Conservation (phyloP, 2,797 vertebrate species). For the Anas bernieri region DNA sequence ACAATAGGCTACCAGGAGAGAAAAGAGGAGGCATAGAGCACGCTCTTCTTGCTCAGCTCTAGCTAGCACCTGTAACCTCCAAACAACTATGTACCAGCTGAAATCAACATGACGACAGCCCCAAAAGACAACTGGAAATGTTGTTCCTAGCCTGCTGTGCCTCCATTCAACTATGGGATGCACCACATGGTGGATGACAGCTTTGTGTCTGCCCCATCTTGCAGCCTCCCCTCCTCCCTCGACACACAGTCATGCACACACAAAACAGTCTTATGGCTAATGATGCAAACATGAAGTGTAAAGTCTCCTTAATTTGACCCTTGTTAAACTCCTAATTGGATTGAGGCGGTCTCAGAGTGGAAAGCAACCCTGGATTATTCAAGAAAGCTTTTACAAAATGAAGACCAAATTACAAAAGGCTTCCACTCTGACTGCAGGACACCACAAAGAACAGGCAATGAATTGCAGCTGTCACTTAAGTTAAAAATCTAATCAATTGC, state of each 20-base stretch:
- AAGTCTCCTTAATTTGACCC: constrained; percentile 93
- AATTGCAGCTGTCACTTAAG: constrained; percentile 83
- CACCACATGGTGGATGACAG: constrained; percentile 77
- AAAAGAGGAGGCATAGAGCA: constrained; percentile 46
- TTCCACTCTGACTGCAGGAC: constrained; percentile 72
- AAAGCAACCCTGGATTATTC: constrained; percentile 85
- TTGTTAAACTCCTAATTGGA: constrained; percentile 96
- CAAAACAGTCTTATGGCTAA: constrained; percentile 82
- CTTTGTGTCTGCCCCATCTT: constrained; percentile 77
- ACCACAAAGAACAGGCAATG: constrained; percentile 77
- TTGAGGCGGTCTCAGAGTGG: constrained; percentile 84
- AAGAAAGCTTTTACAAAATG: constrained; percentile 78
- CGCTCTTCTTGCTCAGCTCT: constrained; percentile 69
- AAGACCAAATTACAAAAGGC: constrained; percentile 80
- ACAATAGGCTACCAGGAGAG: constrained; percentile 72
- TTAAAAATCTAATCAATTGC: constrained; percentile 83
- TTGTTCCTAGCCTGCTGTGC: constrained; percentile 78
- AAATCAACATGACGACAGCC: constrained; percentile 75
- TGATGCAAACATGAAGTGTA: constrained; percentile 88
- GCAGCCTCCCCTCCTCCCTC: constrained; percentile 71
- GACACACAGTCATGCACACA: constrained; percentile 70
- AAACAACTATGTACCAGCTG: constrained; percentile 72
- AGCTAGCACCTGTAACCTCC: constrained; percentile 84
- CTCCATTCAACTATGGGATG: constrained; percentile 75
- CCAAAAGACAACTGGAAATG: constrained; percentile 78